Percentiles rank a stretch among this genome's conserved stretches.
Evolutionary conservation across 2,888 invertebrate genomes (phyloP).

Genomic region (Tipula unca): DNA sequence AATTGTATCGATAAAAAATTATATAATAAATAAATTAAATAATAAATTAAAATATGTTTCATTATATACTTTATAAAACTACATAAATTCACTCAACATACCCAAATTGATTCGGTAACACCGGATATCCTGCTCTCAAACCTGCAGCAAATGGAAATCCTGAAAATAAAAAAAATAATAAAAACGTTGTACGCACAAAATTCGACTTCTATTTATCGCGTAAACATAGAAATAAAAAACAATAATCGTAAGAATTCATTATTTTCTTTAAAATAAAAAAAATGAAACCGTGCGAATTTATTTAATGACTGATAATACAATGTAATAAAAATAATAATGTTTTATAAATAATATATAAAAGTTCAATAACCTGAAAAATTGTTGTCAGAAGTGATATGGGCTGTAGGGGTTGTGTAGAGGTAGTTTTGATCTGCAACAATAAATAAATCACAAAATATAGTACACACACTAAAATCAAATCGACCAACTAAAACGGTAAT

Average conservation of each 20-base stretch:
- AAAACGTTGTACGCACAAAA: not conserved
- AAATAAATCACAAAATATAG: conserved; percentile 15
- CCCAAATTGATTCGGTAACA: conserved; percentile 77
- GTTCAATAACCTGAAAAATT: conserved; percentile 20
- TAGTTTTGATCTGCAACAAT: conserved; percentile 17
- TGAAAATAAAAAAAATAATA: conserved; percentile 37
- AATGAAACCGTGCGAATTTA: conserved; percentile 19
- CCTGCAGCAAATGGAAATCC: conserved; percentile 66
- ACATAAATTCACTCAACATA: conserved; percentile 47
- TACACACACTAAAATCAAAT: not conserved
- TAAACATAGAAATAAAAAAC: not conserved
- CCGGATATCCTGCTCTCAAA: conserved; percentile 67
- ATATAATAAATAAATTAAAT: conserved; percentile 23
- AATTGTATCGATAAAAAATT: conserved; percentile 23
- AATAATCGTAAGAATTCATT: not conserved
- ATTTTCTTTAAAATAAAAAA: not conserved
- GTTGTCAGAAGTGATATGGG: conserved; percentile 16
- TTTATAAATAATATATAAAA: not conserved
- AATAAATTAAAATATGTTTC: conserved; percentile 30
- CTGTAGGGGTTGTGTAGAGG: conserved; percentile 17
- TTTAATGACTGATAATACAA: not conserved
- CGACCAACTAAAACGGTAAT: not conserved
- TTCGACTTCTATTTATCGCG: not conserved
- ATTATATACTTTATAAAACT: conserved; percentile 20
- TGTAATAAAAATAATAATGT: not conserved